Conservation (phyloP, 2,113 vertebrate genomes). For the Ophthalmotilapia sp. region DNA sequence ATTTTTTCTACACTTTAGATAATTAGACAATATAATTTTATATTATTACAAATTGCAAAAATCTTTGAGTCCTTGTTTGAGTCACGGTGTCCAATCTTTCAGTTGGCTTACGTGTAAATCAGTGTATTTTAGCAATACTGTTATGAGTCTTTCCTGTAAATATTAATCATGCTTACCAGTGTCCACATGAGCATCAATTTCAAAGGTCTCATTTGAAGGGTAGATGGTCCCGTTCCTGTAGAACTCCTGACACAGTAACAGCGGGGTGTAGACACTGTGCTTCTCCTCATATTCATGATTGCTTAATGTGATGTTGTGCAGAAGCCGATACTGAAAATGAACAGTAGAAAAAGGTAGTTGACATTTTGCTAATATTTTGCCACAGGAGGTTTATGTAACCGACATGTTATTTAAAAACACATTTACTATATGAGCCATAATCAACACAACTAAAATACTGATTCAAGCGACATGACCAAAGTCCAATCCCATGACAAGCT, state of each 20-base stretch:
- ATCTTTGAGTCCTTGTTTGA: not conserved
- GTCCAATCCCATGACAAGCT: conserved; percentile 10
- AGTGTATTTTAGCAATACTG: not conserved
- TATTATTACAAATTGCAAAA: not conserved
- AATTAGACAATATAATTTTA: not conserved
- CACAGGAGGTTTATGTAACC: not conserved
- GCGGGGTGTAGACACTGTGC: conserved; percentile 59
- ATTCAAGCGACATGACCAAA: conserved; percentile 5
- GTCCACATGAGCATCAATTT: conserved; percentile 84
- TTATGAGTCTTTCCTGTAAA: not conserved
- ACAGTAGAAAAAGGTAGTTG: not conserved
- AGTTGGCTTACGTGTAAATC: not conserved
- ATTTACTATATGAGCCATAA: not conserved
- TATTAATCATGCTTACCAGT: conserved; percentile 66
- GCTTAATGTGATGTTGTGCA: conserved; percentile 81
- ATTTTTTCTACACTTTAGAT: not conserved
- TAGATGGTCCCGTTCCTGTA: conserved; percentile 82
- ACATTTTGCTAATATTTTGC: not conserved
- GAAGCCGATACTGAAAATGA: conserved; percentile 73
- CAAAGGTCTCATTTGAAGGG: conserved; percentile 86
- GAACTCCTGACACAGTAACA: conserved; percentile 83
- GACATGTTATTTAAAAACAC: not conserved
- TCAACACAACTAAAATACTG: not conserved
- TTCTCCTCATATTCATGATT: conserved; percentile 85
- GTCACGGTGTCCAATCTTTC: not conserved